A percentile compares a stretch with the other conserved stretches of the same genome.
Conservation (phyloP, 2,113 vertebrate genomes). For the Cranoglanis bouderius region DNA sequence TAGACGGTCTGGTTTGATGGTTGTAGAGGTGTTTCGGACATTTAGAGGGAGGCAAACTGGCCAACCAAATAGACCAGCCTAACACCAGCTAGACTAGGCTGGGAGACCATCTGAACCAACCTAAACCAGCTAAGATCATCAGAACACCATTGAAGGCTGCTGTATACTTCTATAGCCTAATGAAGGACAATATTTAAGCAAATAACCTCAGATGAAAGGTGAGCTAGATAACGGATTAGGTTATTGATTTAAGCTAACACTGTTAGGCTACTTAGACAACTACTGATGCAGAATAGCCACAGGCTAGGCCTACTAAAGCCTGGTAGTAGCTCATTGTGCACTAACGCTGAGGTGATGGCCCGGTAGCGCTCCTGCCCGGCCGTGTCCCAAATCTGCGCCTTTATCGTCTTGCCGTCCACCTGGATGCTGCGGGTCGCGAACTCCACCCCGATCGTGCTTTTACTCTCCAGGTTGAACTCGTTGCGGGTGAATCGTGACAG, state of each 20-base stretch:
- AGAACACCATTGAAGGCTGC: not conserved
- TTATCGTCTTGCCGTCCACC: conserved; percentile 97
- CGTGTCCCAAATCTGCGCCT: conserved; percentile 98
- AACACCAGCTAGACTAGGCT: not conserved
- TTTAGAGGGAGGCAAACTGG: not conserved
- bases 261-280: not conserved
- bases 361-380: conserved; percentile 96
- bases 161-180: not conserved
- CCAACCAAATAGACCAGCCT: not conserved
- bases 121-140: not conserved
- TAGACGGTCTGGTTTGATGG: not conserved
- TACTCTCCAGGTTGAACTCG: conserved; percentile 97
- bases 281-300: not conserved
- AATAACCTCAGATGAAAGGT: not conserved
- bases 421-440: conserved; percentile 98
- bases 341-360: conserved; percentile 97
- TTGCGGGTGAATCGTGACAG: conserved; percentile 91
- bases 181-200: not conserved
- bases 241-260: not conserved
- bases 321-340: conserved; percentile 1
- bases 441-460: conserved; percentile 98
- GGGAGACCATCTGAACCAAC: not conserved
- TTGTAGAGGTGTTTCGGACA: not conserved
- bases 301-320: not conserved
- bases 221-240: not conserved